Base-by-base conservation (phyloP, 2,797 vertebrate species). In the Geotrypetes seraphini region DNA sequence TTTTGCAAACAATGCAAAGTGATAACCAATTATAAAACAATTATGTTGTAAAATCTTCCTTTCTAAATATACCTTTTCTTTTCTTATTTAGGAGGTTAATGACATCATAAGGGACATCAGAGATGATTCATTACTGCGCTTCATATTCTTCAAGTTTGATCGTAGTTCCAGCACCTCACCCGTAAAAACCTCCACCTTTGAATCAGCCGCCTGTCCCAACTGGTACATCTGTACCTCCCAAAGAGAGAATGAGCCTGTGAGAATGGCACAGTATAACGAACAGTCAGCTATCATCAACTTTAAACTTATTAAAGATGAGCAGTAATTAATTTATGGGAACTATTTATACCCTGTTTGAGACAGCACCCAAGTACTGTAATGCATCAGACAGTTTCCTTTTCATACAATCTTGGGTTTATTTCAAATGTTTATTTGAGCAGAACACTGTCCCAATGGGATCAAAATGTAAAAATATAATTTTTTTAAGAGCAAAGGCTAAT, bases 221-320 rank as follows among this genome's bases (percentile, higher is more conserved):
- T 53, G 39, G 39, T 47, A 35, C 12, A 22, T 53, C 8, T 28
- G 39, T 35, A 53, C 50, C 3, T 43, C 43, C 2, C 34, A 47
- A 10, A 1, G 3, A 3, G 27, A 22, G 5, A n/a, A 21, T 3
- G 8, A 32, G 10, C 5, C 22, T 5, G 28, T 50, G 10, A 15
- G 14, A 12, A 3, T 39, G 28, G 22, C 16, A 17, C 31, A 28
- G 33, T 36, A 16, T 1, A 20, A 1, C 22, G 45, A 20, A 12
- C 6, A 25, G 10, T 23, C 4, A 3, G 18, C 22, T 25, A 16
- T 39, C 12, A 31, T 12, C n/a, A 16, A 31, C 19, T 25, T 33
- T 19, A 7, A 25, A 11, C 7, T 33, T 4, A 16, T 22, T n/a
- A n/a, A n/a, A n/a, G n/a, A n/a, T n/a, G n/a, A n/a, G n/a, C n/a